Conservation (phyloP, 2,113 vertebrate genomes). For the Micronisus gabar region DNA sequence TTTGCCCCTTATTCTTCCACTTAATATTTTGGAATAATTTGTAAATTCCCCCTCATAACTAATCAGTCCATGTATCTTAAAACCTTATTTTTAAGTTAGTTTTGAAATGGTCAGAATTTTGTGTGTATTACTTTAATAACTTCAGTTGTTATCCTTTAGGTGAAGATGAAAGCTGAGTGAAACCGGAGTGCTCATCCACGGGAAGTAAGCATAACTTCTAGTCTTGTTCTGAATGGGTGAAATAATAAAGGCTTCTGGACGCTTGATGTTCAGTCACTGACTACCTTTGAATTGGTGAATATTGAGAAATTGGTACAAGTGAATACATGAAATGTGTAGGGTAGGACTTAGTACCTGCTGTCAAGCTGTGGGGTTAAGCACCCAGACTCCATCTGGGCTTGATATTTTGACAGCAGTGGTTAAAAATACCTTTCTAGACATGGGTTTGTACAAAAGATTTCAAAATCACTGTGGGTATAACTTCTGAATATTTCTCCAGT, state of each 20-base stretch:
- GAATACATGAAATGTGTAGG: neutral
- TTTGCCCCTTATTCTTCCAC: conserved; percentile 68
- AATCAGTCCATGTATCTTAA: conserved; percentile 67
- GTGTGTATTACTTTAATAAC: conserved; percentile 60
- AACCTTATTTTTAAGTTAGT: conserved; percentile 69
- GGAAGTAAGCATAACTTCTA: conserved; percentile 63
- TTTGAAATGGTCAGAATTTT: conserved; percentile 48
- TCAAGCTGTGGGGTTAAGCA: neutral
- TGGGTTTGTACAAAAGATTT: neutral
- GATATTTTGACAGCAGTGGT: neutral
- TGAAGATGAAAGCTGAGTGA: conserved; percentile 79
- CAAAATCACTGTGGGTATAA: neutral
- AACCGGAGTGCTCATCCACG: conserved; percentile 21
- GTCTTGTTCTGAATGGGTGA: neutral
- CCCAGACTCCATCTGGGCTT: neutral
- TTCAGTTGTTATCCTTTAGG: conserved; percentile 78
- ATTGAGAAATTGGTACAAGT: rapidly evolving
- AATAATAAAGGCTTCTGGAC: neutral
- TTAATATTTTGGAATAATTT: conserved; percentile 54
- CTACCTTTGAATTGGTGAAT: neutral
- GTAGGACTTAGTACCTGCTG: neutral
- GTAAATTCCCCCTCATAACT: conserved; percentile 65
- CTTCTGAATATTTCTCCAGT: neutral
- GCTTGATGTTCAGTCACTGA: neutral
- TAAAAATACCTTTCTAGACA: neutral